A percentile compares a stretch with the other conserved stretches of the same genome.
Conservation (phyloP, 2,797 vertebrate species). For the Natrix natrix region DNA sequence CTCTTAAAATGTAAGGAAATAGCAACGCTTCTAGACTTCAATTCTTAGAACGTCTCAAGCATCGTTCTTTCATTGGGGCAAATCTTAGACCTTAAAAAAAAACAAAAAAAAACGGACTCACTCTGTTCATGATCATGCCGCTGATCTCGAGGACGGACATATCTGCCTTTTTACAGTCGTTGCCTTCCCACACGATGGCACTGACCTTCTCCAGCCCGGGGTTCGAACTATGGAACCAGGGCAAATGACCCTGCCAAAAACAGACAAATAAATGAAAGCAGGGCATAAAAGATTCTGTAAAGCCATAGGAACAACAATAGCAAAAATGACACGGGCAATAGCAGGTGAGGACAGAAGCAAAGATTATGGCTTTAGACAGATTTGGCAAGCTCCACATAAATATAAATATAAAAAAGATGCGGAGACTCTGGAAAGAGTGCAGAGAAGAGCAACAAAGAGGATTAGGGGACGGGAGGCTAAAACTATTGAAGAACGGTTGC, state of each 20-base stretch:
- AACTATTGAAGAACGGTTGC: background rate
- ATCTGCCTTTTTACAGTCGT: conserved; percentile 98
- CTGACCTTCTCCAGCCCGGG: conserved; percentile 95
- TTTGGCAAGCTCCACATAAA: background rate
- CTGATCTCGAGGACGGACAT: conserved; percentile 99
- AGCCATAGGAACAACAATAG: background rate
- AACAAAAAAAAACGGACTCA: conserved; percentile 66
- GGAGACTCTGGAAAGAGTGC: background rate
- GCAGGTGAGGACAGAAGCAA: background rate
- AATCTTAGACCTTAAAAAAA: background rate
- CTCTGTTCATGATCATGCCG: conserved; percentile 98
- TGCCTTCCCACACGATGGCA: conserved; percentile 98
- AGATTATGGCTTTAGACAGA: conserved; percentile 11
- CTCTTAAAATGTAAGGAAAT: too few species aligned
- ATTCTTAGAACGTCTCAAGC: background rate
- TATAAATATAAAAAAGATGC: background rate
- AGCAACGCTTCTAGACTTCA: too few species aligned
- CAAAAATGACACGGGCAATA: background rate
- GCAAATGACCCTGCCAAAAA: conserved; percentile 83
- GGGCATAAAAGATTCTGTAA: background rate
- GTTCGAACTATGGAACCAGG: conserved; percentile 93
- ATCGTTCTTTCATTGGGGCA: background rate
- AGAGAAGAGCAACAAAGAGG: background rate
- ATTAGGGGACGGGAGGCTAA: background rate
- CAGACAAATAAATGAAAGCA: too few species aligned